phyloP scores from a whole-genome alignment of 2,888 invertebrate species.

The Odontocerum albicorne region DNA sequence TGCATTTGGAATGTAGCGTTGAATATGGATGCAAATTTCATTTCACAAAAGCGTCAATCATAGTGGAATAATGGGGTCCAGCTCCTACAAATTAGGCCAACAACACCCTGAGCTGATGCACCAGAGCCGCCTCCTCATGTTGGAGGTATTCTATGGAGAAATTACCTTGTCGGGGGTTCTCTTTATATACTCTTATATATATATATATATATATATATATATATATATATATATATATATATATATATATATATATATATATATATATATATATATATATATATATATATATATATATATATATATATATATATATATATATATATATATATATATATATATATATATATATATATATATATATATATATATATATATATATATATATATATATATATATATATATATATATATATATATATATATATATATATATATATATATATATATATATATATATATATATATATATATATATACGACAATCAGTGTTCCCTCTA shows the following conservation, averaged over 20 bases:
- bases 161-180: too few species aligned
- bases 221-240: conserved; percentile 19
- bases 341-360: neutral
- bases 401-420: neutral
- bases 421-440: neutral
- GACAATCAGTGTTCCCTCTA: neutral
- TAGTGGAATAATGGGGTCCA: too few species aligned
- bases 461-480: neutral
- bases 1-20: too few species aligned
- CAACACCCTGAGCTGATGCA: too few species aligned
- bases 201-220: conserved; percentile 10
- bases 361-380: neutral
- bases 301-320: neutral
- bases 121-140: too few species aligned
- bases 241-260: neutral
- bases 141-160: too few species aligned
- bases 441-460: neutral
- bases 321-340: neutral
- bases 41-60: too few species aligned
- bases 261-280: neutral
- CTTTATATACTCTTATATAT: neutral
- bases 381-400: neutral
- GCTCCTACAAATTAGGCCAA: too few species aligned
- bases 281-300: neutral
- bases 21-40: too few species aligned